Base-by-base conservation (phyloP, 2,113 vertebrate genomes). In the Aplodontia rufa region DNA sequence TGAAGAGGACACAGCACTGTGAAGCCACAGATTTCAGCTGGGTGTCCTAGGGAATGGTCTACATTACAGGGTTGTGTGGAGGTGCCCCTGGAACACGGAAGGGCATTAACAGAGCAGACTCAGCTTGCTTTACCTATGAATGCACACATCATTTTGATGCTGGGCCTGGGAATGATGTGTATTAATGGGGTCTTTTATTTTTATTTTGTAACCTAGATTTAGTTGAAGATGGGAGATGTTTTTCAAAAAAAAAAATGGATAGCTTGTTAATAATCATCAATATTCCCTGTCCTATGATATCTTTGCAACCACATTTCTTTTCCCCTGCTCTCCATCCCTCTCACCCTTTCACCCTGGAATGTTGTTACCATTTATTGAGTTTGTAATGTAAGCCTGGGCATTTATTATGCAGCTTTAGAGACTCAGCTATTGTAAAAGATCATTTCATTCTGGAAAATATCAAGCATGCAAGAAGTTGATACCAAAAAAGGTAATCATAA, bases 181-280 rank as follows among this genome's bases (percentile, higher is more conserved):
- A 9, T 79, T 64, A 60, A 35, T 87, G 22, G 60, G 37, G 5
- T 89, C 20, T 60, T 76, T 88, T 49, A 32, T 69, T 75, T 86
- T 86, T 51, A 24, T 64, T 92, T 45, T 49, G 32, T 83, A 82
- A 47, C 62, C 51, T 62, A 40, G 42, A 62, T 90, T 68, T 64
- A 74, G 22, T 76, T 66, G n/a, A 60, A 53, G 24, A 58, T 10
- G 88, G 24, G 37, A 82, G 42, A 72, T 9, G 7, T 40, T 89
- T 93, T 95, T 81, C 78, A 91, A n/a, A 76, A 90, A 81, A 91
- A n/a, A 76, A 90, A 81, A 78, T 24, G 53, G 16, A 17, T 45
- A 78, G 35, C 3, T 11, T 24, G 10, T 75, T 49, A 35, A 24
- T 78, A 89, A 80, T 71, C 35, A 13, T 58, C 55, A 84, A 24